Base-by-base conservation (phyloP, 2,888 invertebrate species). In the Drosophila histrio region DNA sequence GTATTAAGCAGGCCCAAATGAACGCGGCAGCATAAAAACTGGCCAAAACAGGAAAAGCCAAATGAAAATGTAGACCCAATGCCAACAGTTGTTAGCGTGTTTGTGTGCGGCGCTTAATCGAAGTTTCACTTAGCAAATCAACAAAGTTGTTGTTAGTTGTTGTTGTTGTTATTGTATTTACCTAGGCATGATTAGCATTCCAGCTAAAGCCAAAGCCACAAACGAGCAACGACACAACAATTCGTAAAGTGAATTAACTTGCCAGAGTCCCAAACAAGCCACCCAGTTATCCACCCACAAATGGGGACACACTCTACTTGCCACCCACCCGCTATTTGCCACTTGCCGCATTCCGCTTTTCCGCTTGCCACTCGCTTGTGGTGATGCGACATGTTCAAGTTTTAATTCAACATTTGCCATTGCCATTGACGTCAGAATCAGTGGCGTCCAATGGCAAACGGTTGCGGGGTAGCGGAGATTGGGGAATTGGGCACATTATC, bases 91-190 rank as follows among this genome's bases (percentile, higher is more conserved):
- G 72, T 65, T 59, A 69, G 72, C 72, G 44, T 44, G 56, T 49
- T 72, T 58, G 38, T 66, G 67, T 44, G 28, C 6, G 57, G 32
- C 52, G 77, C 79, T 63, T 87, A 86, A 82, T 82, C 82, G 82
- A 82, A 82, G 87, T 82, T 82, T 82, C 82, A 82, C 82, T 82
- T 82, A 87, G 82, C 81, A 72, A 86, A 83, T 80, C 87, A 83
- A 86, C 83, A 76, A 86, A 86, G 77, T 81, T 74, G 71, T 79
- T 77, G 61, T 63, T 54, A 59, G 50, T 50, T 49, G 47, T 43
- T 47, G 56, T 58, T 66, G 49, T 46, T 65, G 56, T 50, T 57
- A 28, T 17, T 72, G 59, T 59, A 34, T 41, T 56, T 65, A 82
- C 77, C 84, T 69, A 86, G 80, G 58, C 72, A 70, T 77, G 84